Percentiles rank a stretch among this genome's conserved stretches.
Conservation (phyloP, 1,140 invertebrate genomes). For the Pseudomyrmex flavicornis region DNA sequence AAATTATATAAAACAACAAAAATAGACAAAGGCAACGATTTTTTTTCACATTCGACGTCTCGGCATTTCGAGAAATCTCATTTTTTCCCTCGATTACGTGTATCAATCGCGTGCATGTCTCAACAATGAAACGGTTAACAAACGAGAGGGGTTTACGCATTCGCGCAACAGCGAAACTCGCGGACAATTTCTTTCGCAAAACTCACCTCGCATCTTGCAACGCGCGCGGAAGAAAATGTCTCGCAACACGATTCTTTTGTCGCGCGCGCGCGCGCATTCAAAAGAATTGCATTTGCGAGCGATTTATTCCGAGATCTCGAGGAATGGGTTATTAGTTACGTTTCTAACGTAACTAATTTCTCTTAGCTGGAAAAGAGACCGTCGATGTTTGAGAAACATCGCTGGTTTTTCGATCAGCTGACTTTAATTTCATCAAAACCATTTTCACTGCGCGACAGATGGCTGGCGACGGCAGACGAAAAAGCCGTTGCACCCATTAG, state of each 20-base stretch:
- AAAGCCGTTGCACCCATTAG: slow-evolving; percentile 85
- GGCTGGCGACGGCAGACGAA: slow-evolving; percentile 79
- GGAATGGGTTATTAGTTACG: not conserved
- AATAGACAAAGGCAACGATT: no score
- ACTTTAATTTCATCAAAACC: slow-evolving; percentile 84
- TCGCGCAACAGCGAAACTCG: not conserved
- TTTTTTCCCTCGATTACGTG: slow-evolving; percentile 54
- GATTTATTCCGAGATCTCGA: not conserved
- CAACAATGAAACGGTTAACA: slow-evolving; percentile 72
- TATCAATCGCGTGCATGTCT: slow-evolving; percentile 52
- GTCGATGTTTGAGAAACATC: slow-evolving; percentile 44
- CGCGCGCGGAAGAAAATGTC: slow-evolving; percentile 18
- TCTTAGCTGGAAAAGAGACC: not conserved
- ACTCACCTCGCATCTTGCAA: slow-evolving; percentile 32
- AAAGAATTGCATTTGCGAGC: slow-evolving; percentile 1
- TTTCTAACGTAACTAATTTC: not conserved
- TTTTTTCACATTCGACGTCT: slow-evolving; percentile 45
- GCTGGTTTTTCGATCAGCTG: slow-evolving; percentile 80
- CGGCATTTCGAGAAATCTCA: not conserved
- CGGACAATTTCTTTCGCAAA: slow-evolving; percentile 46
- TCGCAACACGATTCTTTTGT: slow-evolving; percentile 11
- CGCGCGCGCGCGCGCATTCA: not conserved
- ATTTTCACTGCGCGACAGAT: slow-evolving; percentile 82
- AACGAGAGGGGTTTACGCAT: slow-evolving; percentile 1
- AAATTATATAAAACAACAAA: no score